phyloP scores from a whole-genome alignment of 2,113 vertebrate genomes.

The Eonycteris spelaea region DNA sequence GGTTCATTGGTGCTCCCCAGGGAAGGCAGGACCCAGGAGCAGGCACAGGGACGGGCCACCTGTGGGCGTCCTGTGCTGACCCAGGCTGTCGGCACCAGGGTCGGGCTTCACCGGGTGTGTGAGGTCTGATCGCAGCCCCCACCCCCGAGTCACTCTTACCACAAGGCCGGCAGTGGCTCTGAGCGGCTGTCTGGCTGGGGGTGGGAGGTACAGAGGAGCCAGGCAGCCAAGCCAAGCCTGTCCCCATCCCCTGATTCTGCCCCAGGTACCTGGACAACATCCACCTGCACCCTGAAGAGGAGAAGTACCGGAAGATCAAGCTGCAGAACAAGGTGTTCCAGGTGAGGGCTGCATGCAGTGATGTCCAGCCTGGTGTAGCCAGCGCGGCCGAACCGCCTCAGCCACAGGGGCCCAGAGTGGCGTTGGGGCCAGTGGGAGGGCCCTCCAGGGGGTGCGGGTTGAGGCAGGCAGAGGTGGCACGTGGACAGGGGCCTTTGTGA shows the following conservation, averaged over 20 bases:
- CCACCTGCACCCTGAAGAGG: constrained; percentile 91
- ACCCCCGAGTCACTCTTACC: background rate
- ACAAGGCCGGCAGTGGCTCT: background rate
- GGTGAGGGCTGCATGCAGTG: constrained; percentile 70
- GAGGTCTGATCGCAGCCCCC: background rate
- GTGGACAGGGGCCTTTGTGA: rapidly evolving
- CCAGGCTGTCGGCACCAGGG: background rate
- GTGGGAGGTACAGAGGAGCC: background rate
- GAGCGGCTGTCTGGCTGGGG: background rate
- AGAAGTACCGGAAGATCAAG: constrained; percentile 95
- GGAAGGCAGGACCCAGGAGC: background rate
- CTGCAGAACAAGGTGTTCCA: constrained; percentile 96
- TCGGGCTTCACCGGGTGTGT: background rate
- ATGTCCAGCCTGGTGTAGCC: background rate
- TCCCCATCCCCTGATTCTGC: background rate
- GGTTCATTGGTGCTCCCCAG: background rate
- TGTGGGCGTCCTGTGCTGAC: background rate
- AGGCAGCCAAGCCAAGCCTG: background rate
- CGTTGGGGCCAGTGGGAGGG: background rate
- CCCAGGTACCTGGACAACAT: constrained; percentile 95
- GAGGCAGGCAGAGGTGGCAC: background rate
- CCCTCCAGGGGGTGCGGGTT: too few relatives aligned
- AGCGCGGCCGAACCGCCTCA: rapidly evolving
- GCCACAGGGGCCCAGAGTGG: background rate
- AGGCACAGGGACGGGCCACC: background rate